Evolutionary conservation across 2,888 invertebrate genomes (phyloP).

Genomic region (Drosophila tripunctata): DNA sequence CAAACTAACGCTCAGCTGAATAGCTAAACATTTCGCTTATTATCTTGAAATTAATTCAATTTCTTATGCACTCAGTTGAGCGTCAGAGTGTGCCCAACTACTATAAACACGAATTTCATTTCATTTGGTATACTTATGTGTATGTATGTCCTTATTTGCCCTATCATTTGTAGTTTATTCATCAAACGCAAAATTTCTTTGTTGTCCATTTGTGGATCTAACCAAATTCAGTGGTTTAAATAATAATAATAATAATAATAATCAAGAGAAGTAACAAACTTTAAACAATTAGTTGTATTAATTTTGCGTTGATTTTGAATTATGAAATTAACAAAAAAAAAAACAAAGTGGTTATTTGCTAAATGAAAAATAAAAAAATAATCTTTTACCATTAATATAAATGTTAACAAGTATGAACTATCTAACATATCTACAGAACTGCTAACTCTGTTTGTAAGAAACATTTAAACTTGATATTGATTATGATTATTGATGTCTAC

Average conservation of each 20-base stretch:
- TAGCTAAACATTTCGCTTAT: too few relatives aligned
- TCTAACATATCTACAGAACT: constrained; percentile 55
- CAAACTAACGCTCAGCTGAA: neutral
- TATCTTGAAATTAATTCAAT: neutral
- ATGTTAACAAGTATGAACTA: constrained; percentile 38
- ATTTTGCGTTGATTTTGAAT: constrained; percentile 43
- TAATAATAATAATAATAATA: constrained; percentile 3
- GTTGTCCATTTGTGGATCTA: constrained; percentile 3
- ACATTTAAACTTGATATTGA: constrained; percentile 66
- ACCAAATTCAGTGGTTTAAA: constrained; percentile 9
- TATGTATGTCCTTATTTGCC: constrained; percentile 41
- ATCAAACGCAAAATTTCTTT: constrained; percentile 6
- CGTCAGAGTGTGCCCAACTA: neutral
- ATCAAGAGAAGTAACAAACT: constrained; percentile 19
- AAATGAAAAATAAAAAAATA: constrained; percentile 48
- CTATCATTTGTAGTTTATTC: constrained; percentile 26
- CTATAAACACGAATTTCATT: neutral
- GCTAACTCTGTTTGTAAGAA: constrained; percentile 43
- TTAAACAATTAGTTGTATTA: constrained; percentile 34
- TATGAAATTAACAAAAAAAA: constrained; percentile 1
- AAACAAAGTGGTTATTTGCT: constrained; percentile 47
- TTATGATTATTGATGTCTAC: constrained; percentile 66
- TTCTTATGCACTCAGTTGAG: neutral
- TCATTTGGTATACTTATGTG: neutral
- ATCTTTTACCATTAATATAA: constrained; percentile 54